Conservation (phyloP, 2,113 vertebrate genomes). For the Macroglossus sobrinus region DNA sequence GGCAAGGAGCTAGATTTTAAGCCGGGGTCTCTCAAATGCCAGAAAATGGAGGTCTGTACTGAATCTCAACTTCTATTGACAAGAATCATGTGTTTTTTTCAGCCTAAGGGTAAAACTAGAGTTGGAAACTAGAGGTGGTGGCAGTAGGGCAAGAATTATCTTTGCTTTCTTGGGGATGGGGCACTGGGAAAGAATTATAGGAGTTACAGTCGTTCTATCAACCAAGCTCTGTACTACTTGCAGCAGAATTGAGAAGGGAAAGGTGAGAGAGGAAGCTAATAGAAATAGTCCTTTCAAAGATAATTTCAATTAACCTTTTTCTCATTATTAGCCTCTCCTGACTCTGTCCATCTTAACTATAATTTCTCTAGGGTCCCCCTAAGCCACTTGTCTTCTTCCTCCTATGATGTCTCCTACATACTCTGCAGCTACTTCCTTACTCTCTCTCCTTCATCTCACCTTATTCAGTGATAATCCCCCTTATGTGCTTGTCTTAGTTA, state of each 20-base stretch:
- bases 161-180: not conserved
- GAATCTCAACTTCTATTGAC: too few relatives aligned
- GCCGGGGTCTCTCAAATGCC: not conserved
- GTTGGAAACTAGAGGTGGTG: not conserved
- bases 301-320: not conserved
- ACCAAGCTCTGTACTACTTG: not conserved
- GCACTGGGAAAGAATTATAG: not conserved
- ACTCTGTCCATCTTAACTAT: not conserved
- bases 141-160: not conserved
- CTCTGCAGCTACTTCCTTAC: not conserved
- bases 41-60: not conserved
- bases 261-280: not conserved
- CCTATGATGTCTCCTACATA: not conserved
- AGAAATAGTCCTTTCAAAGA: not conserved
- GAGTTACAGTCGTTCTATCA: not conserved
- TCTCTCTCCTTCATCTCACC: not conserved
- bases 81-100: not conserved
- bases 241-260: not conserved
- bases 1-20: not conserved
- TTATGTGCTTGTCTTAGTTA: constrained; percentile 27
- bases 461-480: not conserved
- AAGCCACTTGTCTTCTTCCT: not conserved
- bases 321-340: not conserved
- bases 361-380: not conserved
- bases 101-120: not conserved